Evolutionary conservation across 2,113 vertebrate genomes (phyloP).

Genomic region (Scalopus aquaticus): DNA sequence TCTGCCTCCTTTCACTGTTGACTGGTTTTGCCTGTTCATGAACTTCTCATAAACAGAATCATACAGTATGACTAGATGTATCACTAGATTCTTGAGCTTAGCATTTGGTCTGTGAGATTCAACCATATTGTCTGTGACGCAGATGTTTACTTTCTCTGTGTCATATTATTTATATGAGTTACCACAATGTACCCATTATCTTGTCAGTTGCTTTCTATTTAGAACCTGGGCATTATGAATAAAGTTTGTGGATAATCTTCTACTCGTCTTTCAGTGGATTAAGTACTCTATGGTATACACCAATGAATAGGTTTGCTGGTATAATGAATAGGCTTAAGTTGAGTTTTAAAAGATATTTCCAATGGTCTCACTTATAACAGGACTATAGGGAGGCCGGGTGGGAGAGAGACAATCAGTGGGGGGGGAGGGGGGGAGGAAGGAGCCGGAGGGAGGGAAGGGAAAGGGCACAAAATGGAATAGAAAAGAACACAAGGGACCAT

Average conservation of each 20-base stretch:
- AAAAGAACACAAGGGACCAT: no score
- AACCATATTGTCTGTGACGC: not conserved
- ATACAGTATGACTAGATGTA: not conserved
- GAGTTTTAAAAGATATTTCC: not conserved
- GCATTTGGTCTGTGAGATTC: not conserved
- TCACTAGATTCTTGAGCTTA: not conserved
- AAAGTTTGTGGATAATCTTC: not conserved
- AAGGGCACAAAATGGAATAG: no score
- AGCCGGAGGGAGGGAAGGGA: no score
- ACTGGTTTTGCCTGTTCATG: not conserved
- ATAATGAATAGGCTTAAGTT: not conserved
- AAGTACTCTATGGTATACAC: not conserved
- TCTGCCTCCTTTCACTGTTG: not conserved
- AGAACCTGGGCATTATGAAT: not conserved
- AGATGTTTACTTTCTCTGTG: not conserved
- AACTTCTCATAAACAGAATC: not conserved
- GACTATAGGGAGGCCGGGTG: no score
- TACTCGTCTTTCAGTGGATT: not conserved
- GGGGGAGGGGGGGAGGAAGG: no score
- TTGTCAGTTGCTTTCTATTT: not conserved
- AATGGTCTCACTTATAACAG: no score
- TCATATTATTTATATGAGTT: not conserved
- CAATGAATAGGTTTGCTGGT: not conserved
- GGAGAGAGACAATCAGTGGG: no score
- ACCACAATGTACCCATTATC: not conserved